Percentiles rank a stretch among this genome's conserved stretches.
Evolutionary conservation across 2,797 vertebrate genomes (phyloP).

Genomic region (Craterocephalus amniculus): DNA sequence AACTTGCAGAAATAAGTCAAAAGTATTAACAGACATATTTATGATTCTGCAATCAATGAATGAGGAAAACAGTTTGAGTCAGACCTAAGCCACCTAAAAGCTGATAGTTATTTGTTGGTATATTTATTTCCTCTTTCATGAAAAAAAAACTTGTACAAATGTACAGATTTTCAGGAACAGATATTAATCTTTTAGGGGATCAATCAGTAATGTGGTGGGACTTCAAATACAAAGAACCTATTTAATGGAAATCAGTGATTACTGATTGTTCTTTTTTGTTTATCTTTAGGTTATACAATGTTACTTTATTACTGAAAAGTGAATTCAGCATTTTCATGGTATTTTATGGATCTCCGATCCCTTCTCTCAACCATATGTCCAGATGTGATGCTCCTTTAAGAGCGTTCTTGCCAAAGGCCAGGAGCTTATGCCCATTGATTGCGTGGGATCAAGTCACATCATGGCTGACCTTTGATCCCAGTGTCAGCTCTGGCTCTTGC

Average conservation of each 20-base stretch:
- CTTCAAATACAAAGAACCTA: not conserved
- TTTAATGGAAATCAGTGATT: not conserved
- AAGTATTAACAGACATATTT: not conserved
- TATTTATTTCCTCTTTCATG: not conserved
- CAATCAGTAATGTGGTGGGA: not conserved
- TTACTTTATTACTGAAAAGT: not conserved
- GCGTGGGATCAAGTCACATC: constrained; percentile 80
- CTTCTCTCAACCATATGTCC: constrained; percentile 50
- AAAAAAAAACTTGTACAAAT: not conserved
- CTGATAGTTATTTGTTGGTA: not conserved
- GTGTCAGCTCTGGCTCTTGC: constrained; percentile 57
- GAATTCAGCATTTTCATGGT: not conserved
- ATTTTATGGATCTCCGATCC: constrained; percentile 13
- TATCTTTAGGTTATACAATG: not conserved
- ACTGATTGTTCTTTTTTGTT: not conserved
- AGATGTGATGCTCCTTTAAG: constrained; percentile 41
- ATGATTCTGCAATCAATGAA: not conserved
- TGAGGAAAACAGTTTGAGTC: not conserved
- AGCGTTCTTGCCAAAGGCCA: constrained; percentile 60
- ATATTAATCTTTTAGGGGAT: not conserved
- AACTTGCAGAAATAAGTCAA: no score
- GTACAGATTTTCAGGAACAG: not conserved
- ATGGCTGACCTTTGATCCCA: constrained; percentile 75
- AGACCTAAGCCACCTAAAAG: not conserved
- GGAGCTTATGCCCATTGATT: constrained; percentile 71